Conservation (phyloP, 2,888 invertebrate genomes). For the Melanchra persicariae region DNA sequence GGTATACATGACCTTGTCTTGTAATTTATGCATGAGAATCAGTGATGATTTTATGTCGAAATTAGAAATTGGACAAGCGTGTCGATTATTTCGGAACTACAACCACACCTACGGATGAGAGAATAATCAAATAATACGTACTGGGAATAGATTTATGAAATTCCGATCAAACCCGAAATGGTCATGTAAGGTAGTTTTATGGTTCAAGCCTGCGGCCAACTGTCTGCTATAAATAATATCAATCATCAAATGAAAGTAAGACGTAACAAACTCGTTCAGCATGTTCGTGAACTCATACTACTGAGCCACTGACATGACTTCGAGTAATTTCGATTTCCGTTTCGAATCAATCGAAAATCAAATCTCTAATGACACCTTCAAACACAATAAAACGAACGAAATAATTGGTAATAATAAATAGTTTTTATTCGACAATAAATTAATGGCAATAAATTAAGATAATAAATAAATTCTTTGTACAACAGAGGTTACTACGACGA, state of each 20-base stretch:
- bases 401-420: slow-evolving; percentile 73
- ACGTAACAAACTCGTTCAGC: slow-evolving; percentile 49
- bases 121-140: slow-evolving; percentile 11
- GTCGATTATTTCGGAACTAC: slow-evolving; percentile 8
- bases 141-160: slow-evolving; percentile 12
- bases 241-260: slow-evolving; percentile 64
- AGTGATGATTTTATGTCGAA: slow-evolving; percentile 9
- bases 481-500: slow-evolving; percentile 75
- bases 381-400: slow-evolving; percentile 66
- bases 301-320: slow-evolving; percentile 25
- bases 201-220: slow-evolving; percentile 28
- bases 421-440: slow-evolving; percentile 81
- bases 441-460: slow-evolving; percentile 86
- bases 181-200: slow-evolving; percentile 13
- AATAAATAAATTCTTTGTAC: slow-evolving; percentile 89
- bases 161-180: not conserved
- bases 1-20: slow-evolving; percentile 21
- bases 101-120: slow-evolving; percentile 11
- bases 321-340: slow-evolving; percentile 55
- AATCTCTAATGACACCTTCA: slow-evolving; percentile 30
- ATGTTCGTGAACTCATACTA: slow-evolving; percentile 48
- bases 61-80: slow-evolving; percentile 43
- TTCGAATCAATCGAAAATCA: slow-evolving; percentile 29
- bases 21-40: slow-evolving; percentile 37
- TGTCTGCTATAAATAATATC: slow-evolving; percentile 52